These are phyloP conservation scores for Hylyphantes graminicola DNA, from an alignment of 1,140 invertebrate species.

Conservation along the genomic window DNA sequence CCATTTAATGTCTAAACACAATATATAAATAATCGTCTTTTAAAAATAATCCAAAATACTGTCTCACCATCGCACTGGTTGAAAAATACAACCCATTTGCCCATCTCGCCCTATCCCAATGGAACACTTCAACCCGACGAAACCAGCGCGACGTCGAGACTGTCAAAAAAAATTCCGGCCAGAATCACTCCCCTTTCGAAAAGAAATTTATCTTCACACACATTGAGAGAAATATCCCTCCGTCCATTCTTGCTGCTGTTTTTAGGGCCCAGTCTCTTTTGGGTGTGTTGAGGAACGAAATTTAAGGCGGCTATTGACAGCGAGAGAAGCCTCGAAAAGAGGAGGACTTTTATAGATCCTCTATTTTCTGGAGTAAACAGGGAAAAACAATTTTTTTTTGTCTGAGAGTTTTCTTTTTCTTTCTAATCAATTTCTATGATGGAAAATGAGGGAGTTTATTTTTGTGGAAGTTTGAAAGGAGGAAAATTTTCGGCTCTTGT, in stretches of 20 bases:
- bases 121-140: constrained; percentile 5
- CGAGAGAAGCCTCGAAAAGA: not conserved
- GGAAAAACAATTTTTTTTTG: constrained; percentile 21
- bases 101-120: not conserved
- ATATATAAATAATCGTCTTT: too few relatives aligned
- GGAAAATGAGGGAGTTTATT: constrained; percentile 38
- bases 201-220: constrained; percentile 21
- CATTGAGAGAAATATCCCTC: constrained; percentile 5
- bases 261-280: too few relatives aligned
- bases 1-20: too few relatives aligned
- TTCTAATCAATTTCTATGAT: constrained; percentile 38
- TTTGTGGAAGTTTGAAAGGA: not conserved
- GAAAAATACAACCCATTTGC: not conserved
- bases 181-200: constrained; percentile 2
- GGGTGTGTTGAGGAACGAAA: not conserved
- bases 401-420: constrained; percentile 8
- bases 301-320: constrained; percentile 31
- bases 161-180: not conserved
- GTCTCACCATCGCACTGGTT: not conserved
- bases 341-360: not conserved
- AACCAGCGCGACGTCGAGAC: not conserved
- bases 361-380: not conserved
- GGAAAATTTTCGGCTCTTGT: constrained; percentile 1
- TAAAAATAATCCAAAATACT: too few relatives aligned
- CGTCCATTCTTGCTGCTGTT: not conserved